These are phyloP conservation scores for Drosophila infuscata DNA, from an alignment of 2,888 invertebrate species.

Conservation along the genomic window DNA sequence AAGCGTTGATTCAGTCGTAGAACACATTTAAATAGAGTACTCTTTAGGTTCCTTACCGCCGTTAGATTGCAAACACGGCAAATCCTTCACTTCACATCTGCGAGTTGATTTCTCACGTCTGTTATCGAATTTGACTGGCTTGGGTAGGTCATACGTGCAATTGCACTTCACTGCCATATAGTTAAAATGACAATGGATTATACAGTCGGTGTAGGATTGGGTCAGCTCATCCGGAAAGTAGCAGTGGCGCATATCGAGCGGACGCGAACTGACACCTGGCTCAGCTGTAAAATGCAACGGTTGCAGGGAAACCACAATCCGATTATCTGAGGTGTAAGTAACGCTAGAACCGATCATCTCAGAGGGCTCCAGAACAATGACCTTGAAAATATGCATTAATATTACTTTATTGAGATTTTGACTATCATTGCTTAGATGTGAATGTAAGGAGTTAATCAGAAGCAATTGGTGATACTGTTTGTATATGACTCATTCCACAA, in stretches of 20 bases:
- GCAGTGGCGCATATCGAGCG: slow-evolving; percentile 63
- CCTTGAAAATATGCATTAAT: slow-evolving; percentile 28
- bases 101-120: accelerated
- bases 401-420: not conserved
- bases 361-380: slow-evolving; percentile 66
- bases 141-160: slow-evolving; percentile 40
- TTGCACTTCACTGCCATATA: slow-evolving; percentile 63
- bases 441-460: not conserved
- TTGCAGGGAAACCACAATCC: slow-evolving; percentile 60
- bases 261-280: slow-evolving; percentile 49
- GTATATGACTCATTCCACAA: not conserved
- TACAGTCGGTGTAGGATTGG: slow-evolving; percentile 54
- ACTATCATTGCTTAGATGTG: not conserved
- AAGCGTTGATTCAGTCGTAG: not conserved
- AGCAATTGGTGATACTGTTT: not conserved
- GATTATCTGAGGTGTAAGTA: slow-evolving; percentile 62
- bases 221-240: slow-evolving; percentile 58
- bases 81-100: slow-evolving; percentile 33
- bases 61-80: slow-evolving; percentile 48
- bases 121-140: not conserved
- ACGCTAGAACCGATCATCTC: slow-evolving; percentile 62
- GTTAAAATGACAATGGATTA: slow-evolving; percentile 53
- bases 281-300: slow-evolving; percentile 73
- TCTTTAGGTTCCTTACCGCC: slow-evolving; percentile 31
- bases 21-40: accelerated